Conservation (phyloP, 2,797 vertebrate species). For the Micropoecilia bifurca region DNA sequence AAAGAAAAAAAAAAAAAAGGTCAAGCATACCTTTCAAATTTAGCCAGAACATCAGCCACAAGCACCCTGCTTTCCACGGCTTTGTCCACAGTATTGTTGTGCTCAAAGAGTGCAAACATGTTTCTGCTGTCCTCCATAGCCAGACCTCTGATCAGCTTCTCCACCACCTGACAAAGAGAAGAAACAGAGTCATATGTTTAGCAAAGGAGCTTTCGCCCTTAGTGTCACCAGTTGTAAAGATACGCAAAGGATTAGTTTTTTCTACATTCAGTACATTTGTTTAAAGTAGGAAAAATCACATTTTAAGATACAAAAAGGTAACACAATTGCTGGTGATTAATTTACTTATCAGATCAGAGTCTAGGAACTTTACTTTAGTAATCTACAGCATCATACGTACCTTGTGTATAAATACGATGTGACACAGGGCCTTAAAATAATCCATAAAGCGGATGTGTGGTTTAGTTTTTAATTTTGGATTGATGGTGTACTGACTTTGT, state of each 20-base stretch:
- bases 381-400: background rate
- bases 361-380: background rate
- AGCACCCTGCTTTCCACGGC: constrained; percentile 92
- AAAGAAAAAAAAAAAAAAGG: background rate
- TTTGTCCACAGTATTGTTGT: constrained; percentile 83
- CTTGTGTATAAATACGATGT: background rate
- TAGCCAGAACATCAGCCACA: constrained; percentile 91
- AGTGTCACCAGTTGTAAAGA: background rate
- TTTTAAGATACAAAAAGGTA: background rate
- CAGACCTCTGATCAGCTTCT: constrained; percentile 91
- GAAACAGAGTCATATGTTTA: background rate
- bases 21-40: constrained; percentile 87
- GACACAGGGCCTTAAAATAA: background rate
- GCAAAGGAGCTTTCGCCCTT: background rate
- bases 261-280: background rate
- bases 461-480: background rate
- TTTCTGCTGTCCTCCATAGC: constrained; percentile 95
- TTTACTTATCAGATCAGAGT: background rate
- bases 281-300: background rate
- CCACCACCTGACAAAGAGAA: constrained; percentile 86
- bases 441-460: background rate
- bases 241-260: background rate
- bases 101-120: constrained; percentile 94
- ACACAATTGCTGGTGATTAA: background rate
- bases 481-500: background rate